Evolutionary conservation across 2,888 invertebrate species (phyloP), one percentile per base, ranked within the genome.

Genomic region (Andrena praecox): DNA sequence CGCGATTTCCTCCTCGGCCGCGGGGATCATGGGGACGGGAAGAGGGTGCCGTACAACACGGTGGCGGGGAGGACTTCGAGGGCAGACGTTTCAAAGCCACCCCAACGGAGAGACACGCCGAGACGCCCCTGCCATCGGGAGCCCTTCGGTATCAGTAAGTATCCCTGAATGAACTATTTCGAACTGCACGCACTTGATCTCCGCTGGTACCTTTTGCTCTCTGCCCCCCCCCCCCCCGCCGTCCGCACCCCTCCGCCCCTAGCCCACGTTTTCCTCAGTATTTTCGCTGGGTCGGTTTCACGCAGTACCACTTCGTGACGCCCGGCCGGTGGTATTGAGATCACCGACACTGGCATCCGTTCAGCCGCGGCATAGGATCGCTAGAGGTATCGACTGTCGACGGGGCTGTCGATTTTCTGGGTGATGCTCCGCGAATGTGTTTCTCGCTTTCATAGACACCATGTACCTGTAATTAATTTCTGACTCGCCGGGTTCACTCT

Each of bases 71-170:
- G 91, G 89, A 92, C 91, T 92, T 78, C 89, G 91, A 91, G 92
- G 92, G 91, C 94, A 94, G 94, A 94, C 93, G 93, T 93, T 93
- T 89, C 89, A 92, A 93, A 92, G 93, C 93, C 89, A 93, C 91
- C 93, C 93, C 92, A 90, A 93, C 92, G 93, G 90, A 93, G 93
- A 93, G 93, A 93, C 93, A 93, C 93, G 92, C 92, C 93, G 92
- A 92, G 93, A 93, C 93, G 90, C 92, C 93, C 92, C 92, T 91
- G 93, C 91, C 92, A 92, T 90, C 92, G 92, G 92, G 93, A 94
- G 92, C 92, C 91, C 90, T 92, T 93, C 91, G 92, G 91, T 93
- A 91, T 93, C 90, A 89, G 94, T 94, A 90, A 94, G 93, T 93
- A 93, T 90, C 69, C 56, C 42, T 71, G 78, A 71, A 76, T 64